These are phyloP conservation scores for Pitangus sulphuratus DNA, from an alignment of 2,797 vertebrate genomes.

Conservation along the genomic window DNA sequence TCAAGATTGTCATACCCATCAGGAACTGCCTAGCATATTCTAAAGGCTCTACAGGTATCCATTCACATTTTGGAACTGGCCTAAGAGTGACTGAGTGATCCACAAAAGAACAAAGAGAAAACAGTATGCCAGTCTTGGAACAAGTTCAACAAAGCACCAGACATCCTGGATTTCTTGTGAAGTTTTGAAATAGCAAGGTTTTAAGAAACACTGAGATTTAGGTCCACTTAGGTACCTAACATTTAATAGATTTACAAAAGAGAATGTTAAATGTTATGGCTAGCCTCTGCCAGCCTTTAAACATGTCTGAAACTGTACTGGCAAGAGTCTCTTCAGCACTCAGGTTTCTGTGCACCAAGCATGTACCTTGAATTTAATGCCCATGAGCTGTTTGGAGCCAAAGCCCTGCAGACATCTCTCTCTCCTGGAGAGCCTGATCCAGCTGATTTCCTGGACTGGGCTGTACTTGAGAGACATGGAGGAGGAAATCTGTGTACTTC, in stretches of 20 bases:
- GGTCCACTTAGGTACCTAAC: not conserved
- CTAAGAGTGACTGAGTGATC: not conserved
- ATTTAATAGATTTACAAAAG: not conserved
- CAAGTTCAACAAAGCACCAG: not conserved
- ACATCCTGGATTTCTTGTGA: not conserved
- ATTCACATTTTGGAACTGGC: not conserved
- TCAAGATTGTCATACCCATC: not conserved
- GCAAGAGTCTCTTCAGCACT: not conserved
- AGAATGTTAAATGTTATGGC: not conserved
- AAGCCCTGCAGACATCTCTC: not conserved
- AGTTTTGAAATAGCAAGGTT: not conserved
- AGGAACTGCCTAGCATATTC: not conserved
- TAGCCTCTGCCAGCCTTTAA: not conserved
- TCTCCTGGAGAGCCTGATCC: not conserved
- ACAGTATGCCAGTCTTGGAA: not conserved
- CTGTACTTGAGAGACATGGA: not conserved
- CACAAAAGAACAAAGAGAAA: not conserved
- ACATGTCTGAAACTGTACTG: not conserved
- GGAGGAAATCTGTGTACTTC: not conserved
- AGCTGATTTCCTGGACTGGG: not conserved
- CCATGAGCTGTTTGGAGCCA: not conserved
- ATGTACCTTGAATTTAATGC: rapidly evolving
- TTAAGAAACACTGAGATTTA: not conserved
- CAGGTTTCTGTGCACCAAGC: not conserved
- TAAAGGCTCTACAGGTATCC: not conserved